Base-by-base conservation (phyloP, 2,113 vertebrate genomes). In the Coryphaenoides rupestris region DNA sequence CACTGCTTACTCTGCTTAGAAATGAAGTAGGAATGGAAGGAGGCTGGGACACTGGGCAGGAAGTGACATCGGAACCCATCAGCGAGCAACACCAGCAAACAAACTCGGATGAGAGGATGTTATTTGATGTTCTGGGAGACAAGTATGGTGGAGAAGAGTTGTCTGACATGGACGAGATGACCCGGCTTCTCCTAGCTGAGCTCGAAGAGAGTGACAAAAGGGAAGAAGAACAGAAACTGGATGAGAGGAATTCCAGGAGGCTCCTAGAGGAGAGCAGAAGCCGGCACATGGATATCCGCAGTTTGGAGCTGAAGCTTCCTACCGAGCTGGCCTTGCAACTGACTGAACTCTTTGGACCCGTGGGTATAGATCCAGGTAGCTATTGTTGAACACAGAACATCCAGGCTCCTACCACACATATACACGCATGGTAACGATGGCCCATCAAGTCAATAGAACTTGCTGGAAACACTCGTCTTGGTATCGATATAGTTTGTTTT, bases 271-370 rank as follows among this genome's bases (percentile, higher is more conserved):
- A 77, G 68, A 66, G 59, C 55, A 60, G 58, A 21, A 69, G 52
- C 1, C 19, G 13, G 47, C 75, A 91, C 55, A 72, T 98, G 74
- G 86, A 85, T 61, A 95, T 99, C 79, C 90, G 95, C 77, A 91
- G 92, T 49, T 75, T 99, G 69, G 97, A 98, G 74, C 80, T 98
- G 69, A 90, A 92, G 53, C 89, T 99, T 16, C 90, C 96, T 68
- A 93, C 95, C 55, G 97, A 99, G 75, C 75, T 98, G 81, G 97
- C 96, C 10, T 80, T 98, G 49, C 97, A 99, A 40, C 86, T 99
- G 40, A 93, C 81, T 71, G 97, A 99, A 73, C 92, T 99, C 74
- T 99, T 98, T 83, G 97, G 97, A 19, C 94, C 96, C 50, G 94
- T 99, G 64, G 97, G 96, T 66, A 75, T 96, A 74, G 93, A 95